Base-by-base conservation (phyloP, 2,888 invertebrate genomes). In the Pollenia angustigena region DNA sequence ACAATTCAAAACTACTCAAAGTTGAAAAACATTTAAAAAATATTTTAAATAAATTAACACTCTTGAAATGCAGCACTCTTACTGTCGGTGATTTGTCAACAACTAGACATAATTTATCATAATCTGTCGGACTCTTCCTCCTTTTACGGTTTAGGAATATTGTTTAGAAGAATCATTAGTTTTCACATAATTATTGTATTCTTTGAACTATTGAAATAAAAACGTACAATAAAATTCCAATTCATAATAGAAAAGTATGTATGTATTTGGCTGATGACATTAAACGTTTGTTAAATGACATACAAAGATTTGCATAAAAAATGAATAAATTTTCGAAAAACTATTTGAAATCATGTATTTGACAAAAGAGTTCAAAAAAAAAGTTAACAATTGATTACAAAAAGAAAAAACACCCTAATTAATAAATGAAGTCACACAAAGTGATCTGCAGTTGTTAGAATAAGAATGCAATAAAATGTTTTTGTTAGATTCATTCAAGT, bases 231-330 rank as follows among this genome's bases (percentile, higher is more conserved):
- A 50, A 58, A 68, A 69, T 48, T 32, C 9, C 42, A 12, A 64
- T 62, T 71, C 56, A 64, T 8, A 64, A 62, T 32, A 12, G 52
- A 64, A 48, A 12, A 8, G 18, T 46, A 40, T n/a, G 11, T 23
- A 23, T 23, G 23, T 23, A 23, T 23, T 54, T 54, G 48, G 44
- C 32, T 52, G 12, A 44, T 71, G 83, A 83, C 78, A 78, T 72
- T 78, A 78, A 83, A 83, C 72, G 71, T 78, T 83, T 78, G 62
- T 78, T 78, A 64, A 83, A 58, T 16, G 12, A 48, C 11, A 76
- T 7, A 71, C 64, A 72, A 54, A 64, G 52, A 86, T 86, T 86
- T 86, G 83, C 86, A 86, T 86, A 86, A 83, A 86, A 86, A 83
- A 66, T 58, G 12, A 58, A 83, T 86, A 86, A 80, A 86, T 86